Conservation (phyloP, 2,888 invertebrate genomes). For the Trissolcus japonicus region DNA sequence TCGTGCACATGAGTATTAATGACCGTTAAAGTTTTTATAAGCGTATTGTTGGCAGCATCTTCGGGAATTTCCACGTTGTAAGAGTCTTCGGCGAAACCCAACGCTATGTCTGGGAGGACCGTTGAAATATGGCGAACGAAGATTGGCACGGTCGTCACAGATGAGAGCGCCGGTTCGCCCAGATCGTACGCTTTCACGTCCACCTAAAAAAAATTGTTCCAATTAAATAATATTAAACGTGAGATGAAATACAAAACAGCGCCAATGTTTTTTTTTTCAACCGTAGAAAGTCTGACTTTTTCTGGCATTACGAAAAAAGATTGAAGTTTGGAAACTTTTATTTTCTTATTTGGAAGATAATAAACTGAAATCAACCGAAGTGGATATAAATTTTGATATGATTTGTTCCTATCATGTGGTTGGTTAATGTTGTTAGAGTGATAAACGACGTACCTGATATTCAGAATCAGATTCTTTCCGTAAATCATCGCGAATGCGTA, state of each 20-base stretch:
- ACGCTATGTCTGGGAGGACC: conserved; percentile 84
- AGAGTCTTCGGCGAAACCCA: conserved; percentile 91
- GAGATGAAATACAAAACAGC: neutral
- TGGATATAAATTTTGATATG: neutral
- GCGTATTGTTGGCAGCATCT: conserved; percentile 82
- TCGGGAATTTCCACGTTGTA: conserved; percentile 91
- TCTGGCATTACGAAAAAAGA: neutral
- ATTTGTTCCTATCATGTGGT: neutral
- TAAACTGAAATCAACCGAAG: no score
- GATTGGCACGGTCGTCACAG: conserved; percentile 87
- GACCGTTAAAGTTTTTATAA: conserved; percentile 84
- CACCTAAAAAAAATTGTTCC: conserved; percentile 30
- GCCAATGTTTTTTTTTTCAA: neutral
- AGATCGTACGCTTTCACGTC: conserved; percentile 87
- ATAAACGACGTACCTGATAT: conserved; percentile 81
- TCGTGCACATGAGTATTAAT: conserved; percentile 84
- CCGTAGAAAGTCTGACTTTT: neutral
- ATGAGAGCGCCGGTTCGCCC: conserved; percentile 89
- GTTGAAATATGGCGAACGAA: conserved; percentile 89
- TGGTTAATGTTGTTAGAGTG: neutral
- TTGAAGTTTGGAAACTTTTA: neutral
- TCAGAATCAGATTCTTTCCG: conserved; percentile 91
- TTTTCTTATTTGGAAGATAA: neutral
- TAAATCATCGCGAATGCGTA: conserved; percentile 89
- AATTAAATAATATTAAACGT: neutral